phyloP scores from a whole-genome alignment of 64 coral and sea anemone species.

The Trachythela sp. region DNA sequence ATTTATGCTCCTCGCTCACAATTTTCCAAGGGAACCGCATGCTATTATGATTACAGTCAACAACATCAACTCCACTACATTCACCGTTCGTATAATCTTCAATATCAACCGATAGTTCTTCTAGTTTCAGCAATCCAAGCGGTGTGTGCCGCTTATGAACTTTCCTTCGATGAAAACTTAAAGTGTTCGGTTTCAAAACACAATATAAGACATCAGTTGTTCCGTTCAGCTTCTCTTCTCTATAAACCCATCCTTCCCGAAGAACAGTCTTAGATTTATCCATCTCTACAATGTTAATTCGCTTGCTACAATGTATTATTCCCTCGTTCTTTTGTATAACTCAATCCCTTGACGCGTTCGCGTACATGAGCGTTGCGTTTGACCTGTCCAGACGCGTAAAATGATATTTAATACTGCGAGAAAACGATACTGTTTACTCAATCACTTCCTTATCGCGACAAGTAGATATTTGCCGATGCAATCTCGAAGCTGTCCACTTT shows the following conservation, averaged over 20 bases:
- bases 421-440: no score
- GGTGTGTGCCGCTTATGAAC: not conserved
- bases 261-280: not conserved
- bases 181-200: not conserved
- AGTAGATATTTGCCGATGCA: no score
- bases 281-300: not conserved
- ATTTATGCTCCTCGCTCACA: not conserved
- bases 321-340: no score
- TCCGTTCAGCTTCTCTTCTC: not conserved
- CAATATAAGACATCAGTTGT: not conserved
- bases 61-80: not conserved
- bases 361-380: no score
- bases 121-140: not conserved
- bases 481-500: no score
- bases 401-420: no score
- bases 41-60: not conserved
- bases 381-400: no score
- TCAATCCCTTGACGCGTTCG: no score
- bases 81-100: not conserved
- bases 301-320: not conserved
- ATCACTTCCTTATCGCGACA: no score
- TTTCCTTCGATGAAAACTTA: not conserved
- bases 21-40: not conserved
- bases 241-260: not conserved
- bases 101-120: not conserved